Conservation (phyloP, 2,113 vertebrate species). For the Rhodinocichla rosea region DNA sequence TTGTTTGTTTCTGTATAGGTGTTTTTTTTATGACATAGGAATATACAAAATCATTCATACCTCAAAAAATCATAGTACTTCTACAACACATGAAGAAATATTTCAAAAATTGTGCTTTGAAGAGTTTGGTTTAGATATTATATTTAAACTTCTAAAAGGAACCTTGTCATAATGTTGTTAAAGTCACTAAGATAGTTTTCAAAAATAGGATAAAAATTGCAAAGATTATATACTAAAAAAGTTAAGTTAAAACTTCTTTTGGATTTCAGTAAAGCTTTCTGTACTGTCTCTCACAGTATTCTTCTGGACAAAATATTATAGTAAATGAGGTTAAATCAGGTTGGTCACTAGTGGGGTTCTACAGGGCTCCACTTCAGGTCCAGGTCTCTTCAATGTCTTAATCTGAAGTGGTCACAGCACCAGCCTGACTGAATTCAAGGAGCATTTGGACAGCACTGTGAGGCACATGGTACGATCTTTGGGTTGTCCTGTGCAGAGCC, state of each 20-base stretch:
- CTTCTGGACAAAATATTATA: not conserved
- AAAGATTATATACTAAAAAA: not conserved
- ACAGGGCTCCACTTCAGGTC: not conserved
- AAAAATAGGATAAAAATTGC: not conserved
- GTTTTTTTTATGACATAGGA: not conserved
- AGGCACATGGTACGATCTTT: not conserved
- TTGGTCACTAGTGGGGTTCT: not conserved
- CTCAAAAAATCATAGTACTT: not conserved
- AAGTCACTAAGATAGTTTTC: not conserved
- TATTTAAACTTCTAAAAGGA: not conserved
- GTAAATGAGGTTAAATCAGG: not conserved
- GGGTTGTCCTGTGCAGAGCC: not conserved
- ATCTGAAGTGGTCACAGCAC: not conserved
- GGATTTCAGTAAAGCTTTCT: not conserved
- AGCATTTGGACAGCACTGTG: not conserved
- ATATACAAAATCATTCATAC: not conserved
- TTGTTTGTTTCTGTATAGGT: not conserved
- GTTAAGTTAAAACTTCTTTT: not conserved
- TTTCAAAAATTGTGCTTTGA: not conserved
- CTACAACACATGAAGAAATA: not conserved
- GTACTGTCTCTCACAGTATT: not conserved
- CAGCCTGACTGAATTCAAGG: not conserved
- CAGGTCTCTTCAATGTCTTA: no score
- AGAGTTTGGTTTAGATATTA: not conserved
- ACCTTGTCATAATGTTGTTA: not conserved